A percentile compares a stretch with the other conserved stretches of the same genome.
Evolutionary conservation across 2,888 invertebrate species (phyloP).

Genomic region (Stegana nigrithorax): DNA sequence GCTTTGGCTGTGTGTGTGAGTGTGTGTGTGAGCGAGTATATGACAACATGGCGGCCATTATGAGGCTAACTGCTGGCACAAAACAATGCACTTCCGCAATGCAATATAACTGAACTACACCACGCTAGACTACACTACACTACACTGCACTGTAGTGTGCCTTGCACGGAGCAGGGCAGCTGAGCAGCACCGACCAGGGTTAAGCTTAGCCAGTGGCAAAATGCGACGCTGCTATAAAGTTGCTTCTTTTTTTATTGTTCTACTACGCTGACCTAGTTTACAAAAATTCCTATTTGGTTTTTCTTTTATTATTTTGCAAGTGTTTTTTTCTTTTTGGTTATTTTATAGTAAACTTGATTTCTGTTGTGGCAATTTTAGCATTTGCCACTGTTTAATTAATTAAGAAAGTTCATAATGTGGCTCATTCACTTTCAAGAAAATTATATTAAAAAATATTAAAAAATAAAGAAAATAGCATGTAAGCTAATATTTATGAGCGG

Average conservation of each 20-base stretch:
- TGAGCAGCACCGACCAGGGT: neutral
- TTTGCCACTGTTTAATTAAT: too few species aligned
- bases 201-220: constrained; percentile 1
- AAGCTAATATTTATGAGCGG: too few species aligned
- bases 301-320: neutral
- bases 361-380: too few species aligned
- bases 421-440: too few species aligned
- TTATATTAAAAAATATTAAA: too few species aligned
- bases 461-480: too few species aligned
- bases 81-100: constrained; percentile 13
- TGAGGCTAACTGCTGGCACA: constrained; percentile 17
- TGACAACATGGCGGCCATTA: constrained; percentile 31
- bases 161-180: neutral
- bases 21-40: constrained; percentile 17
- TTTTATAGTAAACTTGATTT: neutral
- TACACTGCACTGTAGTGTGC: neutral
- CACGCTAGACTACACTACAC: neutral
- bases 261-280: constrained; percentile 35
- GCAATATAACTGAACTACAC: constrained; percentile 4
- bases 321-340: neutral
- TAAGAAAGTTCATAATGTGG: too few species aligned
- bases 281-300: constrained; percentile 24
- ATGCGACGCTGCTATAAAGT: constrained; percentile 32
- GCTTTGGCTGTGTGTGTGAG: neutral
- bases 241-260: too few species aligned